Percentiles rank a stretch among this genome's conserved stretches.
These are phyloP conservation scores for Zoroaster sp. DNA, from an alignment of 53 echinoderm and acorn worm species.

Conservation along the genomic window DNA sequence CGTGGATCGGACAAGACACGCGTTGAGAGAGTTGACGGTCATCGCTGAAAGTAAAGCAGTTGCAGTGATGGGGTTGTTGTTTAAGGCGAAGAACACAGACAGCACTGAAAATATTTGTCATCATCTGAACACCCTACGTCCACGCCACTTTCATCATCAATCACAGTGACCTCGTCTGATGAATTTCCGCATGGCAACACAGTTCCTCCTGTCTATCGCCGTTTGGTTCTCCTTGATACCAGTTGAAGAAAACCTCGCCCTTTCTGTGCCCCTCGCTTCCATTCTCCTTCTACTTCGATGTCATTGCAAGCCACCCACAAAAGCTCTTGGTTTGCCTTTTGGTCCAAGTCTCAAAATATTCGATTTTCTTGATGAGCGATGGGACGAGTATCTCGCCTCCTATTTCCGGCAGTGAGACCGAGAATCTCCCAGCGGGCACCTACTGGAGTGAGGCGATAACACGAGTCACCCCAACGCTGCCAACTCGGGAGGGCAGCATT, in stretches of 20 bases:
- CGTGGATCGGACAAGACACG: slow-evolving; percentile 14
- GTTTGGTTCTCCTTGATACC: not conserved
- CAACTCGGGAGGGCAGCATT: not conserved
- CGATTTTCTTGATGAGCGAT: not conserved
- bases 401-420: not conserved
- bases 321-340: not conserved
- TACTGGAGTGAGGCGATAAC: not conserved
- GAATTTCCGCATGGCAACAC: not conserved
- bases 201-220: not conserved
- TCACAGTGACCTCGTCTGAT: not conserved
- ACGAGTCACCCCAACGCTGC: not conserved
- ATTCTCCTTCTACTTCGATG: not conserved
- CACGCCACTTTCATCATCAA: not conserved
- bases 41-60: not conserved
- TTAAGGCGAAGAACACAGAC: not conserved
- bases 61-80: not conserved
- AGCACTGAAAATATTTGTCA: not conserved
- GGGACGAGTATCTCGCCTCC: not conserved
- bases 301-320: not conserved
- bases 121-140: not conserved
- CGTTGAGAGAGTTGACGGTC: not conserved
- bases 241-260: not conserved
- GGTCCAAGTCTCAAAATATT: not conserved
- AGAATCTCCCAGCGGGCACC: not conserved
- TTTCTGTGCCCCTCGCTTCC: not conserved